Conservation (phyloP, 2,888 invertebrate species). For the Drosophila vallismaia region DNA sequence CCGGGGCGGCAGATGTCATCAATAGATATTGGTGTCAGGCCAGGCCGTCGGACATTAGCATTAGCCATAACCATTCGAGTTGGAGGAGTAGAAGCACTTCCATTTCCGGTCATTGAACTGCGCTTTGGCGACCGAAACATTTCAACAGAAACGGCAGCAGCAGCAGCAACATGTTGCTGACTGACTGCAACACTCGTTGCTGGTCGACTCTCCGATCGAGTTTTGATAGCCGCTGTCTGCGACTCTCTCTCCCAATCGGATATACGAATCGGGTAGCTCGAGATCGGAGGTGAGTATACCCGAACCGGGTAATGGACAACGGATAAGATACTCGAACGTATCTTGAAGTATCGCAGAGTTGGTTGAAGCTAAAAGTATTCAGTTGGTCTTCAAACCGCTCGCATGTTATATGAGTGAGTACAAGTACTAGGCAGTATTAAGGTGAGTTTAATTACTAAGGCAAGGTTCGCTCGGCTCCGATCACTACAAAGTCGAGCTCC, state of each 20-base stretch:
- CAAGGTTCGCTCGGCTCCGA: constrained; percentile 34
- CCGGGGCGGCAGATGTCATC: constrained; percentile 49
- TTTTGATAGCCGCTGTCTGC: constrained; percentile 51
- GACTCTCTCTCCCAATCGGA: neutral
- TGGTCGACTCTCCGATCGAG: constrained; percentile 66
- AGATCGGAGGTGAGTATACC: no score
- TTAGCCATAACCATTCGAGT: constrained; percentile 52
- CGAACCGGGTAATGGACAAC: neutral
- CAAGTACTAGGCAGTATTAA: no score
- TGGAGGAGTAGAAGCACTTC: constrained; percentile 55
- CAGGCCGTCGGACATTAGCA: constrained; percentile 20
- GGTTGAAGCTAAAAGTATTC: constrained; percentile 31
- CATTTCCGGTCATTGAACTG: constrained; percentile 5
- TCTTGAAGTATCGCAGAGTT: neutral
- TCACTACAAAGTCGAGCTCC: constrained; percentile 7
- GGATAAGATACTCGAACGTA: constrained; percentile 1
- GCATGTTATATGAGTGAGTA: no score
- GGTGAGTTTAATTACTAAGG: no score
- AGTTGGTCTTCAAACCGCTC: no score
- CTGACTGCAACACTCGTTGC: constrained; percentile 14
- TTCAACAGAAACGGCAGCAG: constrained; percentile 3
- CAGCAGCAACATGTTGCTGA: constrained; percentile 33
- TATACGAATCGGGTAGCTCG: neutral
- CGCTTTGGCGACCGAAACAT: neutral
- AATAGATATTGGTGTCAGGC: constrained; percentile 67